Evolutionary conservation across 23 tunicate species (phyloP).

Genomic region (Diplosoma virens): DNA sequence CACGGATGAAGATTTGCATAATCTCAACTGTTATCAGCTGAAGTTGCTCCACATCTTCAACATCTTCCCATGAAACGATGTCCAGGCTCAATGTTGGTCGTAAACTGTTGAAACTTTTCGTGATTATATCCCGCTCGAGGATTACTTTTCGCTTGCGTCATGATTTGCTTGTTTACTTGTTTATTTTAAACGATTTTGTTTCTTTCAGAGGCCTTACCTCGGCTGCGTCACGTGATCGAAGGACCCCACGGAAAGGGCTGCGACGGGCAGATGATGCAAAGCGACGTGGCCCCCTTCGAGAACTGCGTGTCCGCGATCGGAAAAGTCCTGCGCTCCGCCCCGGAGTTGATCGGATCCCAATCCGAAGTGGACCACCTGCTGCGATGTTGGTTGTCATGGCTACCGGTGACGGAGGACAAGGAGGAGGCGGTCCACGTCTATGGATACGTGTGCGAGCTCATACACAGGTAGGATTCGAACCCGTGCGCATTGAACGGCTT

Average conservation of each 20-base stretch:
- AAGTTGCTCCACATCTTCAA: too few species aligned
- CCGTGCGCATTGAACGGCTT: too few species aligned
- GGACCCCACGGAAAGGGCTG: slow-evolving; percentile 88
- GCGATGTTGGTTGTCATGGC: slow-evolving; percentile 88
- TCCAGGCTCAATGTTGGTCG: too few species aligned
- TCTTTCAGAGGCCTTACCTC: slow-evolving; percentile 67
- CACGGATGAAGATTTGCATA: too few species aligned
- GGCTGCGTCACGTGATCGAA: slow-evolving; percentile 68
- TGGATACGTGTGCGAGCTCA: slow-evolving; percentile 73
- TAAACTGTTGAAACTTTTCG: too few species aligned
- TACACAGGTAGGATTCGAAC: slow-evolving; percentile 87
- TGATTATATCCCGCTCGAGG: too few species aligned
- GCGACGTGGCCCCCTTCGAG: slow-evolving; percentile 87
- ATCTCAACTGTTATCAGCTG: too few species aligned
- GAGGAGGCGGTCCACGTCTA: slow-evolving; percentile 95
- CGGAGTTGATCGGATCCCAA: slow-evolving; percentile 46
- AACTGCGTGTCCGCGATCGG: slow-evolving; percentile 94
- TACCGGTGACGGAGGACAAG: slow-evolving; percentile 95
- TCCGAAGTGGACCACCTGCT: slow-evolving; percentile 38
- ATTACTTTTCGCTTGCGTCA: too few species aligned
- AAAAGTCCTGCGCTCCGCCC: slow-evolving; percentile 72
- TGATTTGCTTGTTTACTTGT: too few species aligned
- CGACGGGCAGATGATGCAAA: slow-evolving; percentile 51
- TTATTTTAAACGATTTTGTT: too few species aligned
- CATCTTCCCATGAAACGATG: too few species aligned